These are phyloP conservation scores for Zaprionus kolodkinae DNA, from an alignment of 1,140 invertebrate species.

Conservation along the genomic window DNA sequence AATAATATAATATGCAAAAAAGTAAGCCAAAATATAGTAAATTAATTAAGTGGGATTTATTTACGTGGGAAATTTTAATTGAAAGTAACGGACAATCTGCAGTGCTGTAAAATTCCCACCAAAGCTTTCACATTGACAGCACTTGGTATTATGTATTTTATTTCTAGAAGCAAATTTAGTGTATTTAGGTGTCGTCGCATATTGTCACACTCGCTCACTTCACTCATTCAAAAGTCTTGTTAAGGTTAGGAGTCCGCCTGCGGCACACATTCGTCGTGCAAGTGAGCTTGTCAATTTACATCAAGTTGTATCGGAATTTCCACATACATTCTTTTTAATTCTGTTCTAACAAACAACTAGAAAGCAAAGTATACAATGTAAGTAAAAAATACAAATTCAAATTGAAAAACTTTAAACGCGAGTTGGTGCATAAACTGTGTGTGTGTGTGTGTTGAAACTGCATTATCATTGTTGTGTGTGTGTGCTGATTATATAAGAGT, in stretches of 20 bases:
- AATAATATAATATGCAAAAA: no score
- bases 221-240: constrained; percentile 47
- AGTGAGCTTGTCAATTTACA: constrained; percentile 69
- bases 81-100: neutral
- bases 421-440: neutral
- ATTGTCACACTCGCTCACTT: constrained; percentile 18
- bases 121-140: neutral
- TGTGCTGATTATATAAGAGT: constrained; percentile 60
- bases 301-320: constrained; percentile 54
- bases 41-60: no score
- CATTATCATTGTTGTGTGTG: constrained; percentile 23
- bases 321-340: constrained; percentile 19
- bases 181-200: neutral
- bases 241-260: constrained; percentile 58
- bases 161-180: neutral
- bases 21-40: no score
- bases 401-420: neutral
- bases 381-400: constrained; percentile 32
- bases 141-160: constrained; percentile 1
- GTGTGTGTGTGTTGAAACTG: constrained; percentile 21
- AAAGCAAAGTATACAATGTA: constrained; percentile 51
- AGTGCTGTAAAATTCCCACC: neutral
- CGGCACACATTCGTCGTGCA: constrained; percentile 62
- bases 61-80: neutral
- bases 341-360: constrained; percentile 37